phyloP scores from a whole-genome alignment of 2,113 vertebrate species.

The Pheucticus melanocephalus region DNA sequence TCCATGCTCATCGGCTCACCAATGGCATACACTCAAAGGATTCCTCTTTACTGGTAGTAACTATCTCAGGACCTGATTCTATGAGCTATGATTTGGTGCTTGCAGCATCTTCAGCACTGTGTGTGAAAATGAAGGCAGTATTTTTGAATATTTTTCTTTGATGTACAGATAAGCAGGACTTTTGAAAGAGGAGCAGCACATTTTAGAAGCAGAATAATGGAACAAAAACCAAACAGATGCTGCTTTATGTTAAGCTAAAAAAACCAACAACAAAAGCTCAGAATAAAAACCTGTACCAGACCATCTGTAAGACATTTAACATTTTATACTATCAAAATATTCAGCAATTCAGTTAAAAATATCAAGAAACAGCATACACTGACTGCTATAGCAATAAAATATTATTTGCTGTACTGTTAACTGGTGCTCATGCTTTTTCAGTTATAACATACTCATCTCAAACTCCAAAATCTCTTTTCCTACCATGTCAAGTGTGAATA shows the following conservation, averaged over 20 bases:
- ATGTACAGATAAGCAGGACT: constrained; percentile 81
- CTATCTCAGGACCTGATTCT: constrained; percentile 99
- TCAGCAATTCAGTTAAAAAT: constrained; percentile 66
- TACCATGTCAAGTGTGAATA: constrained; percentile 48
- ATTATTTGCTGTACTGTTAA: constrained; percentile 72
- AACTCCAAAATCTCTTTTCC: constrained; percentile 50
- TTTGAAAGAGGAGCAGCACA: constrained; percentile 81
- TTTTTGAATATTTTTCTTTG: constrained; percentile 83
- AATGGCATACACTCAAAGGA: constrained; percentile 97
- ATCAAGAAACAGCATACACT: constrained; percentile 72
- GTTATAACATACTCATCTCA: constrained; percentile 65
- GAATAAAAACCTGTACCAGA: constrained; percentile 67
- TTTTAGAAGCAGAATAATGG: constrained; percentile 71
- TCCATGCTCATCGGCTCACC: constrained; percentile 95
- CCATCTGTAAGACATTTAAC: constrained; percentile 74
- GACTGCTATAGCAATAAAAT: constrained; percentile 66
- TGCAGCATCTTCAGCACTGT: constrained; percentile 99
- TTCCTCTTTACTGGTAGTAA: constrained; percentile 96
- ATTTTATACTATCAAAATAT: constrained; percentile 77
- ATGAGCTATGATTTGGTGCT: constrained; percentile 94
- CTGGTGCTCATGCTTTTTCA: constrained; percentile 71
- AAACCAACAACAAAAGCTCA: constrained; percentile 27
- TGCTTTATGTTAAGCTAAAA: constrained; percentile 75
- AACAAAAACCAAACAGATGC: constrained; percentile 73
- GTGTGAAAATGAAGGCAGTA: constrained; percentile 99